Conservation (phyloP, 2,888 invertebrate species). For the Agrypnus murinus region DNA sequence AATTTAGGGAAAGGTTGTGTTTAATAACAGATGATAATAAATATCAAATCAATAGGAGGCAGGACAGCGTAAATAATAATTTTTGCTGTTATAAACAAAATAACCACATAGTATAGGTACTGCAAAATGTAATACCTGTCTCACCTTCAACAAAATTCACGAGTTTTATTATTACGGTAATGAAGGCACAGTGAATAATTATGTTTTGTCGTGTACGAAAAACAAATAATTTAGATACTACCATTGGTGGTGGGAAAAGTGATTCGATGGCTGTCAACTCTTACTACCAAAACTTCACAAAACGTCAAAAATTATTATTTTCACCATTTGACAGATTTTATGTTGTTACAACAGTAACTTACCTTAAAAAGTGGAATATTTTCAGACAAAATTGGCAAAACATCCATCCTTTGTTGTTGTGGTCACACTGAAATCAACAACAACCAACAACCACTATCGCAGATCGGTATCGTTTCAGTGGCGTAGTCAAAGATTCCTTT, state of each 20-base stretch:
- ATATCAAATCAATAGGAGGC: conserved; percentile 37
- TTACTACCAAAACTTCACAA: conserved; percentile 37
- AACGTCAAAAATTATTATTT: conserved; percentile 46
- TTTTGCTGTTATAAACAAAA: conserved; percentile 33
- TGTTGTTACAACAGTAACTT: too few species aligned
- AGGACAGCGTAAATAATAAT: conserved; percentile 26
- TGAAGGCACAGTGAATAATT: conserved; percentile 67
- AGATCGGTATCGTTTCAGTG: too few species aligned
- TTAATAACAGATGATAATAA: conserved; percentile 30
- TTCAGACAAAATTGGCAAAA: too few species aligned
- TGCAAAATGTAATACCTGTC: conserved; percentile 57
- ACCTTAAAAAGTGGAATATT: too few species aligned
- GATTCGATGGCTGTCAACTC: conserved; percentile 52
- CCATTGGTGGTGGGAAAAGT: conserved; percentile 66
- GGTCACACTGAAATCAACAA: too few species aligned
- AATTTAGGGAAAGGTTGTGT: conserved; percentile 16
- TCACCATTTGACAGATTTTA: conserved; percentile 27
- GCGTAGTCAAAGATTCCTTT: too few species aligned
- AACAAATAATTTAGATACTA: conserved; percentile 70
- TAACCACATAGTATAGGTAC: conserved; percentile 29
- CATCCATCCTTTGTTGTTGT: too few species aligned
- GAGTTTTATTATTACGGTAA: conserved; percentile 60
- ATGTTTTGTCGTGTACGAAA: conserved; percentile 61
- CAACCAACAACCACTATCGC: too few species aligned
- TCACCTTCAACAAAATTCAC: conserved; percentile 69